A percentile compares a stretch with the other conserved stretches of the same genome.
Conservation (phyloP, 2,113 vertebrate genomes). For the Sylvia atricapilla region DNA sequence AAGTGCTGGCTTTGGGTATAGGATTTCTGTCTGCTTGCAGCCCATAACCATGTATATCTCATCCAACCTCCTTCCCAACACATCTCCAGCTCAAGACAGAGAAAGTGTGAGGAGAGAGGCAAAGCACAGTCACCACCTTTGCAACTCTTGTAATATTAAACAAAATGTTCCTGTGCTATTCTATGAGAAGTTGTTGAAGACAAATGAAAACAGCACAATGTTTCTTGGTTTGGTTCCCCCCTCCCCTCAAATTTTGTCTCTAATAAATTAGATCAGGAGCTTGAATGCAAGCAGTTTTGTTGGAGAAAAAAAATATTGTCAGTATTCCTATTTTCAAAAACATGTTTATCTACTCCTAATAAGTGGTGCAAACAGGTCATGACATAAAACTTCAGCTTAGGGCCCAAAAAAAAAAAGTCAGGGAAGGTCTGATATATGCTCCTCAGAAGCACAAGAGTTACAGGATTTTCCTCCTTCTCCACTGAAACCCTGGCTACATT, state of each 20-base stretch:
- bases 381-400: background rate
- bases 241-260: fast-evolving
- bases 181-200: background rate
- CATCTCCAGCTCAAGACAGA: background rate
- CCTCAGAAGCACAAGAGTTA: background rate
- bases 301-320: background rate
- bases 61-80: background rate
- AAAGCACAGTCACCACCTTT: background rate
- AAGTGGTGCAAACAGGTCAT: background rate
- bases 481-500: background rate
- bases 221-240: background rate
- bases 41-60: background rate
- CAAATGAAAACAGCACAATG: background rate
- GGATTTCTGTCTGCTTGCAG: background rate
- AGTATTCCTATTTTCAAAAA: background rate
- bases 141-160: background rate
- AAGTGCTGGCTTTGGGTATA: fast-evolving
- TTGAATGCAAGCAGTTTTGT: background rate
- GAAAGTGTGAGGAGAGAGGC: background rate
- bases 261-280: background rate
- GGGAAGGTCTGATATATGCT: background rate
- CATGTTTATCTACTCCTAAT: background rate
- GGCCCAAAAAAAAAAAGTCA: background rate
- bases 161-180: background rate
- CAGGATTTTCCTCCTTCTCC: background rate